phyloP scores from a whole-genome alignment of 1,140 invertebrate genomes.

The Conus betulinus region DNA sequence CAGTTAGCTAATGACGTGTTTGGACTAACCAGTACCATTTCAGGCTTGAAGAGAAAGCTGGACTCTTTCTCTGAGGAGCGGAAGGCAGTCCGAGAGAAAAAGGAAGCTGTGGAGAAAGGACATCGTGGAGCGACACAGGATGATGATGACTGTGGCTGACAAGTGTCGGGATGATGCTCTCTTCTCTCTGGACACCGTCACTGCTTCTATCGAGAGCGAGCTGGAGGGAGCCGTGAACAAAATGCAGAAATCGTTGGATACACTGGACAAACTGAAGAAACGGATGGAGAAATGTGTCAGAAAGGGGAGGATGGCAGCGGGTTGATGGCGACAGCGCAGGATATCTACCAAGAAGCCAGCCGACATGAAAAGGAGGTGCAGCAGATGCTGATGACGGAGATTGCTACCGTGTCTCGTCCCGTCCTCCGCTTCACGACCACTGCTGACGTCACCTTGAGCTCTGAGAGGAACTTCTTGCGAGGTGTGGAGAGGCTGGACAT shows the following conservation, averaged over 20 bases:
- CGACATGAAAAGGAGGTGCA: background rate
- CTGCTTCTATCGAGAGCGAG: background rate
- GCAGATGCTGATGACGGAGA: background rate
- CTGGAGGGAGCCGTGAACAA: background rate
- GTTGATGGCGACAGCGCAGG: background rate
- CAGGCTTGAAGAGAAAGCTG: background rate
- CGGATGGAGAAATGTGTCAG: background rate
- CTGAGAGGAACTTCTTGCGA: background rate
- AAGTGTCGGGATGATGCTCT: slow-evolving; percentile 3
- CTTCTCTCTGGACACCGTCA: slow-evolving; percentile 11
- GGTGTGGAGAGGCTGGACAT: slow-evolving; percentile 1
- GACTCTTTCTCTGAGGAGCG: background rate
- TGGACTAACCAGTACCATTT: background rate
- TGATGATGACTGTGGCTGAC: background rate
- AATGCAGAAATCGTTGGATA: background rate
- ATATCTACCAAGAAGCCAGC: background rate
- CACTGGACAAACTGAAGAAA: background rate
- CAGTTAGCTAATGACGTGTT: background rate
- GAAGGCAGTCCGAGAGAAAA: background rate
- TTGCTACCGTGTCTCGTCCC: background rate
- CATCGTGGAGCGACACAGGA: background rate
- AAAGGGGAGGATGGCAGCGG: background rate
- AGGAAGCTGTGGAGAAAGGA: background rate
- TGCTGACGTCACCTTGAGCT: background rate
- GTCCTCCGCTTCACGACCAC: slow-evolving; percentile 3